Conservation (phyloP, 1,140 invertebrate genomes). For the Anastrepha ludens region DNA sequence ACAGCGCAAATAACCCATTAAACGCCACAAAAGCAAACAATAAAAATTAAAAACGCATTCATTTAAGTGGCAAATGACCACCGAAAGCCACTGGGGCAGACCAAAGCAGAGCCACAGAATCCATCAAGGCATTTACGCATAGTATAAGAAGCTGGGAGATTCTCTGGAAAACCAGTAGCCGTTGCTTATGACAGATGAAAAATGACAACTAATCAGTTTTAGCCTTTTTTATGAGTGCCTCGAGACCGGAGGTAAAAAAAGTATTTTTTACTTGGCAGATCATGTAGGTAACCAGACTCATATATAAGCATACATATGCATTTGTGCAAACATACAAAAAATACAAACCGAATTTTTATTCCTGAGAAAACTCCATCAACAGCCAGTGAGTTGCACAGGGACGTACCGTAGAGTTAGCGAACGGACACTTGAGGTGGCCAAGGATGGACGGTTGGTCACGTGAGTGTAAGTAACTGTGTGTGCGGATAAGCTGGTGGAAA, state of each 20-base stretch:
- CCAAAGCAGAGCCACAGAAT: background rate
- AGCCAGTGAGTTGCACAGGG: background rate
- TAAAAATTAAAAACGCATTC: slow-evolving; percentile 52
- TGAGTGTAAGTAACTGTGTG: background rate
- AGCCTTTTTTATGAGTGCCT: slow-evolving; percentile 31
- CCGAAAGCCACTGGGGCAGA: slow-evolving; percentile 15
- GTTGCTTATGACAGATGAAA: slow-evolving; percentile 55
- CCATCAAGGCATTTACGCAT: background rate
- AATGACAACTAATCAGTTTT: slow-evolving; percentile 56
- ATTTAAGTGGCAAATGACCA: slow-evolving; percentile 44
- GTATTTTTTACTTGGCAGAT: background rate
- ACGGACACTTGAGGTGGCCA: background rate
- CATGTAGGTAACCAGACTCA: background rate
- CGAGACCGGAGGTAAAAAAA: background rate
- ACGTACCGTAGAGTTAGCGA: background rate
- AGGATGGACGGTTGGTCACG: background rate
- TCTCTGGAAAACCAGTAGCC: slow-evolving; percentile 54
- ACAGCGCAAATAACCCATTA: slow-evolving; percentile 48
- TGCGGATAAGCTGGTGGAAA: slow-evolving; percentile 48
- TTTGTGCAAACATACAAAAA: background rate
- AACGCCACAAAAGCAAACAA: slow-evolving; percentile 49
- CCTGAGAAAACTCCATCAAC: slow-evolving; percentile 33
- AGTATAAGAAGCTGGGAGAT: background rate
- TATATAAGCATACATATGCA: background rate
- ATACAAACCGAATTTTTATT: slow-evolving; percentile 19